Evolutionary conservation across 23 tunicate species (phyloP), one percentile per base, ranked within the genome.

Genomic region (Oikopleura dioica): DNA sequence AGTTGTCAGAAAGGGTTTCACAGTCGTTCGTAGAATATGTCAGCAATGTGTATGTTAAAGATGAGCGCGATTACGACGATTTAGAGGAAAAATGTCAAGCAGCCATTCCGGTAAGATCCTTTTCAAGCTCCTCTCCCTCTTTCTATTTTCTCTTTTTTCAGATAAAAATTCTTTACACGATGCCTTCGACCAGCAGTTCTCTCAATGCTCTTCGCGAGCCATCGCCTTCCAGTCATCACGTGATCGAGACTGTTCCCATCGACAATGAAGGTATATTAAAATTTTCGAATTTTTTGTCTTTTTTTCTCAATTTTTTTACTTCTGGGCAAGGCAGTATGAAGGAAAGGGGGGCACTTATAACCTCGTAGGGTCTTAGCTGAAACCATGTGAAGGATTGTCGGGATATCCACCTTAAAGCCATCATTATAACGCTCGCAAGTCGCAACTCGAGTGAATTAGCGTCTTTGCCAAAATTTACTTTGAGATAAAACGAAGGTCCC

Each of bases 21-120:
- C n/a, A n/a, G n/a, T n/a, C n/a, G n/a, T n/a, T n/a, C n/a, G n/a
- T n/a, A n/a, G n/a, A n/a, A n/a, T n/a, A n/a, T n/a, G n/a, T n/a
- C n/a, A n/a, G n/a, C 26, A 63, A 63, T 28, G 72, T 63, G 16
- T 63, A 63, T 28, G 72, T 63, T 2, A 63, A 63, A 63, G 72
- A 63, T 28, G 72, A 63, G 26, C 29, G 72, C 16, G 72, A 63
- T 63, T 2, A 12, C 33, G 26, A 63, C 33, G 72, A 63, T 21
- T 12, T 63, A 5, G 72, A 63, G 4, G 72, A 63, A 21, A n/a
- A n/a, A n/a, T 28, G 33, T 2, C 16, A 63, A 12, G 26, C 29
- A 16, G 32, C 26, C 72, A 63, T 63, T 12, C 72, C 72, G 72
- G 72, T 63, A 16, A 16, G 33, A 12, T 63, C 2, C 72, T 12